Evolutionary conservation across 2,113 vertebrate genomes (phyloP).

Genomic region (Callipepla californica): DNA sequence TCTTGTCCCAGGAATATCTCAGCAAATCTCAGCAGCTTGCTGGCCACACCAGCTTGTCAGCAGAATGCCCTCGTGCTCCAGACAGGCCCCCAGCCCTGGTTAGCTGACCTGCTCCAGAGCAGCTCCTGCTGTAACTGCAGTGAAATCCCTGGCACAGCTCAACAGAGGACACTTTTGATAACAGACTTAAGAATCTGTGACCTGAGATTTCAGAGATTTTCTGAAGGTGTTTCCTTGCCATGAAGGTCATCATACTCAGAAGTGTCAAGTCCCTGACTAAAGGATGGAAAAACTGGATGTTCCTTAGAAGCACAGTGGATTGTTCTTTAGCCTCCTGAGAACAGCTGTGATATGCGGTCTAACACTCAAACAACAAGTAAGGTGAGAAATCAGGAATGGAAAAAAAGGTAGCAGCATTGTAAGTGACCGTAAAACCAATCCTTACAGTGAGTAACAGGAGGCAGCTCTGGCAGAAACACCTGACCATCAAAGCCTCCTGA

Average conservation of each 20-base stretch:
- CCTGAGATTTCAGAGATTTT: neutral
- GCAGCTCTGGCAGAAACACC: neutral
- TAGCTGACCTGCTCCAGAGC: neutral
- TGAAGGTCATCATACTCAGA: neutral
- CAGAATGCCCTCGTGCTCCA: neutral
- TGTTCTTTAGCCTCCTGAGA: neutral
- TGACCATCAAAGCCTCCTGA: neutral
- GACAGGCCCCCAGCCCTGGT: neutral
- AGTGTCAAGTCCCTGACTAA: neutral
- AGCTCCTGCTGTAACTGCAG: neutral
- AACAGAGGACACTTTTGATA: neutral
- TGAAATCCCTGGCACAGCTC: neutral
- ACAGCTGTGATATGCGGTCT: neutral
- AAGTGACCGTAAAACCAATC: fast-evolving
- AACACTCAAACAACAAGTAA: neutral
- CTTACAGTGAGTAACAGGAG: neutral
- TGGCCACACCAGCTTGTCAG: neutral
- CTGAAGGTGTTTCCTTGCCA: neutral
- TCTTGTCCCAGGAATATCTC: neutral
- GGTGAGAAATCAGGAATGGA: neutral
- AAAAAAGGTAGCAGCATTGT: neutral
- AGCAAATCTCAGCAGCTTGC: neutral
- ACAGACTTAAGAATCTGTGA: neutral
- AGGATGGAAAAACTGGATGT: neutral
- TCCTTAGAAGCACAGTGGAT: neutral